phyloP scores from a whole-genome alignment of 2,797 vertebrate species.

The Sebastiscus albofasciatus region DNA sequence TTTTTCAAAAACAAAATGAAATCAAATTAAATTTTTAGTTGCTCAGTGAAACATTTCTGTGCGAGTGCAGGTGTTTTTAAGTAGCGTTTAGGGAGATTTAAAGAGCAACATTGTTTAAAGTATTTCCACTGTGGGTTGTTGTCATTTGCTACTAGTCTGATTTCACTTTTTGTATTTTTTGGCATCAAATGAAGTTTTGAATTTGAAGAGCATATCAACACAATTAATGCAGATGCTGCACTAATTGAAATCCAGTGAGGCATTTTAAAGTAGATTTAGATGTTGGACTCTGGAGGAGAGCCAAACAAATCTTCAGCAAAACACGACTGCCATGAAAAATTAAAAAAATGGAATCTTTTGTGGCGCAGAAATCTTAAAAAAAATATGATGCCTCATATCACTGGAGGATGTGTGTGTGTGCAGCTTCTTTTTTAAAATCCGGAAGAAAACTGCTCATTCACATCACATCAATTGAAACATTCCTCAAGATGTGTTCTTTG shows the following conservation, averaged over 20 bases:
- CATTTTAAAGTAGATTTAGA: slow-evolving; percentile 36
- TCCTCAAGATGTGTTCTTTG: not conserved
- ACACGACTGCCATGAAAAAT: not conserved
- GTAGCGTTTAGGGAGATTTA: not conserved
- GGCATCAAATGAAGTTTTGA: not conserved
- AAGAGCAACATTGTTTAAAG: not conserved
- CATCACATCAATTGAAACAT: not conserved
- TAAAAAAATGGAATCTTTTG: not conserved
- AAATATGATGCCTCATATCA: not conserved
- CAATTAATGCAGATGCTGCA: slow-evolving; percentile 20
- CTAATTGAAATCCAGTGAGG: slow-evolving; percentile 30
- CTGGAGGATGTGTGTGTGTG: not conserved
- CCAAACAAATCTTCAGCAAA: slow-evolving; percentile 19
- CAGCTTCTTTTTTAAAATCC: not conserved
- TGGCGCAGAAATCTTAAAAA: not conserved
- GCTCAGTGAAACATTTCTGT: not conserved
- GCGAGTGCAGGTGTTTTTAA: slow-evolving; percentile 4
- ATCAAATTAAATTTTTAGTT: not conserved
- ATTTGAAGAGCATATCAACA: slow-evolving; percentile 18
- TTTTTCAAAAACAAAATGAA: not conserved
- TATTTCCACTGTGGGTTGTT: not conserved
- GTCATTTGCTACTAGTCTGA: not conserved
- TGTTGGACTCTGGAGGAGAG: slow-evolving; percentile 11
- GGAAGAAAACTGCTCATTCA: not conserved
- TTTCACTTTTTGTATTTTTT: not conserved